Conservation (phyloP, 2,888 invertebrate genomes). For the Podotricha telesiphe region DNA sequence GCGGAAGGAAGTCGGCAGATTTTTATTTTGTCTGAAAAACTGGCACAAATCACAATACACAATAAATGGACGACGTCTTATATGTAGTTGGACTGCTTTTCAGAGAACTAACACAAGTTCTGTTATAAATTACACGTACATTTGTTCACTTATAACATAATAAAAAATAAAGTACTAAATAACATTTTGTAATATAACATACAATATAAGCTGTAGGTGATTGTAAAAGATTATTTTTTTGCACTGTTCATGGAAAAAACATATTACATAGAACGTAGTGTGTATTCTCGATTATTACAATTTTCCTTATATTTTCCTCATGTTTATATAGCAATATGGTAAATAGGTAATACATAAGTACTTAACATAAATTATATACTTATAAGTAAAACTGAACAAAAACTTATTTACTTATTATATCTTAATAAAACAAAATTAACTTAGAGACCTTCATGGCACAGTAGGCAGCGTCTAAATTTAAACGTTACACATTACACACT, state of each 20-base stretch:
- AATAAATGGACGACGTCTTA: too few species aligned
- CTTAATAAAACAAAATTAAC: background rate
- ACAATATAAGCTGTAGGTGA: background rate
- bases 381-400: background rate
- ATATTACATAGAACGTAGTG: background rate
- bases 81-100: too few species aligned
- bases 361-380: background rate
- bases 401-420: background rate
- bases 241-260: background rate
- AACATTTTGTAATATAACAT: background rate
- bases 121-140: too few species aligned
- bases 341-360: background rate
- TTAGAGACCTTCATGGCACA: too few species aligned
- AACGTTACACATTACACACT: too few species aligned
- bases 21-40: too few species aligned
- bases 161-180: background rate
- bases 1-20: too few species aligned
- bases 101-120: too few species aligned
- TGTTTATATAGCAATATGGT: background rate
- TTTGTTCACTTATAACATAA: too few species aligned
- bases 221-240: background rate
- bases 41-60: too few species aligned
- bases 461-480: too few species aligned
- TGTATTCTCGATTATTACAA: background rate
- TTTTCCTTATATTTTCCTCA: slow-evolving; percentile 1